These are phyloP conservation scores for Eupleurogrammus muticus DNA, from an alignment of 2,797 vertebrate species.

Conservation along the genomic window DNA sequence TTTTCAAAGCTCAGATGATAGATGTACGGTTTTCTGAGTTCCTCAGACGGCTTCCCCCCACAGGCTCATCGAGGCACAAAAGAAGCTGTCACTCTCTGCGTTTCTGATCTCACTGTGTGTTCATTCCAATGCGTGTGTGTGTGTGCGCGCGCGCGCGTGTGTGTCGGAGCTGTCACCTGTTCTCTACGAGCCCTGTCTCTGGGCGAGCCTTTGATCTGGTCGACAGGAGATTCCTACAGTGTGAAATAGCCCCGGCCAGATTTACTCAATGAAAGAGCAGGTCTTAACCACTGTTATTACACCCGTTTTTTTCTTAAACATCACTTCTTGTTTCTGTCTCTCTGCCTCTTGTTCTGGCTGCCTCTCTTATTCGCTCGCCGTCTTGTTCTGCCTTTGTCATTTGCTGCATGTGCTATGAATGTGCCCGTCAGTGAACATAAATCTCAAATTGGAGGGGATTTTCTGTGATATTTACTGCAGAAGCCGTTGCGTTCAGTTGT, in stretches of 20 bases:
- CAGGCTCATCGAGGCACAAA: constrained; percentile 67
- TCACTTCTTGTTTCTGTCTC: constrained; percentile 60
- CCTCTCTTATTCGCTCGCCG: constrained; percentile 31
- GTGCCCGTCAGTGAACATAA: constrained; percentile 26
- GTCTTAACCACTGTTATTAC: constrained; percentile 82
- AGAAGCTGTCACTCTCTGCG: constrained; percentile 68
- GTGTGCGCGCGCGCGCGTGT: constrained; percentile 34
- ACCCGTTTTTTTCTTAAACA: constrained; percentile 61
- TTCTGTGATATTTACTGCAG: constrained; percentile 46
- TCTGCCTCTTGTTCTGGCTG: constrained; percentile 26
- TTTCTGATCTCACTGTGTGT: constrained; percentile 74
- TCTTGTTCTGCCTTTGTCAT: constrained; percentile 43
- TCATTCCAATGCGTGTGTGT: constrained; percentile 42
- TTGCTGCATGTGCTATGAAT: constrained; percentile 37
- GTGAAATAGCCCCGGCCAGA: constrained; percentile 82
- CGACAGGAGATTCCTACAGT: constrained; percentile 81
- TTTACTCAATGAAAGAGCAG: constrained; percentile 84
- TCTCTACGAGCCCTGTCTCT: constrained; percentile 70
- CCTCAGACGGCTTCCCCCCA: constrained; percentile 53
- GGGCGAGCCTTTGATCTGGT: constrained; percentile 81
- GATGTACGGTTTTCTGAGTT: constrained; percentile 62
- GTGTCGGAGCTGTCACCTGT: constrained; percentile 82
- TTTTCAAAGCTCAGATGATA: constrained; percentile 68
- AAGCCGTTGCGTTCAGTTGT: constrained; percentile 48
- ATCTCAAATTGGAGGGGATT: constrained; percentile 38